A percentile compares a stretch with the other conserved stretches of the same genome.
These are phyloP conservation scores for Pipa parva DNA, from an alignment of 2,113 vertebrate genomes.

Conservation along the genomic window DNA sequence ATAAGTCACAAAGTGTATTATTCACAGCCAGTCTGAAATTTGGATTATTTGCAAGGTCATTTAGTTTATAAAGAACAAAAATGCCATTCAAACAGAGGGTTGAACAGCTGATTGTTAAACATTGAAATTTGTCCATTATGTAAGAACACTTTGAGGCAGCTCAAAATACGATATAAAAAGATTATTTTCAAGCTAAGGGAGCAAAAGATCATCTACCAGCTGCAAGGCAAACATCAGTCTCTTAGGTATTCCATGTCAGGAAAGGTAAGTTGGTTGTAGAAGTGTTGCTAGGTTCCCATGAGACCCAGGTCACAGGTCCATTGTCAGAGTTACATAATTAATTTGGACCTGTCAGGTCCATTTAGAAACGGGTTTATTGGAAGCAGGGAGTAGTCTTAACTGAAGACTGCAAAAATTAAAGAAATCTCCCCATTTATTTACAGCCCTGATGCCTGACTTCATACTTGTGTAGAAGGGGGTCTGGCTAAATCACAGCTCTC, in stretches of 20 bases:
- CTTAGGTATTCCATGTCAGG: slow-evolving; percentile 8
- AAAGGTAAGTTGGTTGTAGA: slow-evolving; percentile 16
- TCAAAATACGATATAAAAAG: slow-evolving; percentile 2
- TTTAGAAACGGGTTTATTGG: no score
- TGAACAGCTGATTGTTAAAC: slow-evolving; percentile 37
- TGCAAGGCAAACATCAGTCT: neutral
- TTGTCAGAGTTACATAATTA: no score
- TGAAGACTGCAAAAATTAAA: no score
- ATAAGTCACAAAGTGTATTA: slow-evolving; percentile 35
- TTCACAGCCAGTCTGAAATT: slow-evolving; percentile 32
- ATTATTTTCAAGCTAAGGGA: slow-evolving; percentile 6
- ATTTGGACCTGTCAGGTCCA: no score
- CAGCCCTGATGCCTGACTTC: no score
- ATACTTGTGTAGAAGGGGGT: no score
- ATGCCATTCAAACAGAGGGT: slow-evolving; percentile 31
- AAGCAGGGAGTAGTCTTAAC: no score
- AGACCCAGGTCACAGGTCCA: no score
- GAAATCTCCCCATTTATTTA: no score
- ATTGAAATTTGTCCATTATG: slow-evolving; percentile 21
- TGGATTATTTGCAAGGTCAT: slow-evolving; percentile 43
- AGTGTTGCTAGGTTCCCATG: no score
- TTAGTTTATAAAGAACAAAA: slow-evolving; percentile 39
- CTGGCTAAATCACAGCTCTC: no score
- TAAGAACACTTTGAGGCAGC: slow-evolving; percentile 34
- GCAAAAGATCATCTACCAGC: neutral